phyloP scores from a whole-genome alignment of 1,140 invertebrate species.

The Drosophila arawakana region DNA sequence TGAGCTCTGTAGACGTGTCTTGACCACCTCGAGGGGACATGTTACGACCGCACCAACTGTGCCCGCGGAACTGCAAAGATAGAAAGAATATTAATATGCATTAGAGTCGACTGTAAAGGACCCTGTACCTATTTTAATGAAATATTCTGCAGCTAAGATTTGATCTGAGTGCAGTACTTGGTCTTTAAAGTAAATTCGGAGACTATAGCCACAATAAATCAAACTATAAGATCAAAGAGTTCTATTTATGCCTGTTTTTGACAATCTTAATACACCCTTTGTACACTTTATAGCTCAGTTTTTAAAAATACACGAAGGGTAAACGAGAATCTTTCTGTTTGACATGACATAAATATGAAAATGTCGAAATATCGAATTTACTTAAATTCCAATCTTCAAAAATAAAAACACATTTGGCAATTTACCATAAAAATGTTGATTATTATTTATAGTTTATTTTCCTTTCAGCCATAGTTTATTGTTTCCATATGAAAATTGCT shows the following conservation, averaged over 20 bases:
- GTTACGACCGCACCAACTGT: slow-evolving; percentile 98
- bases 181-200: too few species aligned
- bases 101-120: too few species aligned
- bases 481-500: slow-evolving; percentile 13
- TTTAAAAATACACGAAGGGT: slow-evolving; percentile 34
- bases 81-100: slow-evolving; percentile 1
- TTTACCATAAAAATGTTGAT: slow-evolving; percentile 33
- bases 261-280: neutral
- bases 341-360: slow-evolving; percentile 10
- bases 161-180: too few species aligned
- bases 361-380: slow-evolving; percentile 12
- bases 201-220: neutral
- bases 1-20: slow-evolving; percentile 98
- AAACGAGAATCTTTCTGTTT: neutral
- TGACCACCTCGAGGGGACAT: slow-evolving; percentile 99
- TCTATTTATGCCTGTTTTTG: neutral
- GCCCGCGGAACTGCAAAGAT: slow-evolving; percentile 92
- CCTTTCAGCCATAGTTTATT: slow-evolving; percentile 5
- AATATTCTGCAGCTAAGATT: too few species aligned
- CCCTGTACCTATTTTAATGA: too few species aligned
- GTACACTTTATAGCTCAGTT: neutral
- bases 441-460: neutral
- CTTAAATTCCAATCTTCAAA: slow-evolving; percentile 13
- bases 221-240: slow-evolving; percentile 9
- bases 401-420: slow-evolving; percentile 64